A percentile compares a stretch with the other conserved stretches of the same genome.
These are phyloP conservation scores for Geotrupes spiniger DNA, from an alignment of 2,888 invertebrate genomes.

Conservation along the genomic window DNA sequence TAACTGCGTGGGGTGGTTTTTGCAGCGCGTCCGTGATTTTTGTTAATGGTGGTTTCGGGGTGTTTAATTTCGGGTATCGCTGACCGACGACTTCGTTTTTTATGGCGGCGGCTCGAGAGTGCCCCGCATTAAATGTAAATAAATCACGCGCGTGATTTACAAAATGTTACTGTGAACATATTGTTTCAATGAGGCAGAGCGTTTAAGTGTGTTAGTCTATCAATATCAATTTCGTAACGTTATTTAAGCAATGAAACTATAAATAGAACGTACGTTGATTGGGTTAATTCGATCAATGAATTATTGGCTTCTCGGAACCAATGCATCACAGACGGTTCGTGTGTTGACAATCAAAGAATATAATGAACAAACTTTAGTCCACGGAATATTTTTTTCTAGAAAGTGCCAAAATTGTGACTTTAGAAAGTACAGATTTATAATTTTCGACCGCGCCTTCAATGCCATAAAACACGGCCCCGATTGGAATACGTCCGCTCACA, in stretches of 20 bases:
- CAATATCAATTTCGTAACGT: neutral
- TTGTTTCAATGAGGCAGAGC: neutral
- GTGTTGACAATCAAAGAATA: too few species aligned
- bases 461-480: too few species aligned
- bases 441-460: too few species aligned
- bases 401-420: too few species aligned
- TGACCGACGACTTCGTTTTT: slow-evolving; percentile 19
- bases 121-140: neutral
- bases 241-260: slow-evolving; percentile 12
- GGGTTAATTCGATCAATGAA: slow-evolving; percentile 31
- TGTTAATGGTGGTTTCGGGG: slow-evolving; percentile 40
- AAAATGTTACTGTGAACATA: neutral
- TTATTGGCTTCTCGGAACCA: slow-evolving; percentile 7
- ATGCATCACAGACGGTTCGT: slow-evolving; percentile 12
- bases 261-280: slow-evolving; percentile 26
- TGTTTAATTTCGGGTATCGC: slow-evolving; percentile 39
- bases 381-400: too few species aligned
- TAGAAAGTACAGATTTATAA: too few species aligned
- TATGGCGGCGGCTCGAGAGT: too few species aligned
- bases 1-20: slow-evolving; percentile 21
- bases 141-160: neutral
- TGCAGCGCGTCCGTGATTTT: slow-evolving; percentile 30
- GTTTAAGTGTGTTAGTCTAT: neutral
- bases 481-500: too few species aligned
- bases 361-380: too few species aligned